Percentiles rank a stretch among this genome's conserved stretches.
Evolutionary conservation across 2,888 invertebrate species (phyloP).

Genomic region (Apeira syringaria): DNA sequence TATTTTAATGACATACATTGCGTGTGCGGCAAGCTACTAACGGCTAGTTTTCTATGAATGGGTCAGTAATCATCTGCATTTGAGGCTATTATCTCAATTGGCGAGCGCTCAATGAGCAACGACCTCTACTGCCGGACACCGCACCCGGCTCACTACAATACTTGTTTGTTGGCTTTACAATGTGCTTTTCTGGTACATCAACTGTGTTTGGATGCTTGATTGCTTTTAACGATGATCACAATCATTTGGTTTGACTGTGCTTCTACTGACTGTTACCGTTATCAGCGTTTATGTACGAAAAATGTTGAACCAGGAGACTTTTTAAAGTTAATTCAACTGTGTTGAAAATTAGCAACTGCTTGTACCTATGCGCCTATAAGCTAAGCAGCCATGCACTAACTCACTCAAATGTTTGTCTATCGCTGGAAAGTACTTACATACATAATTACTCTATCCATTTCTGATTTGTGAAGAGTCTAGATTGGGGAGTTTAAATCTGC

Average conservation of each 20-base stretch:
- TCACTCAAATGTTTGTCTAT: no score
- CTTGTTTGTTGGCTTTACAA: conserved; percentile 68
- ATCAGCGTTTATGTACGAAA: no score
- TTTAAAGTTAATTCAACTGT: no score
- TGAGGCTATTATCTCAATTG: conserved; percentile 81
- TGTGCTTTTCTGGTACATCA: conserved; percentile 57
- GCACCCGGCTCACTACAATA: conserved; percentile 65
- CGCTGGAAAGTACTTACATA: no score
- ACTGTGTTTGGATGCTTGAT: conserved; percentile 32
- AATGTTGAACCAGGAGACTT: no score
- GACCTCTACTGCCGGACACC: conserved; percentile 73
- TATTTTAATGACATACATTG: conserved; percentile 62
- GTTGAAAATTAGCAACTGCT: no score
- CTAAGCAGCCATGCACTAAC: no score
- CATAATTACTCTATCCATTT: no score
- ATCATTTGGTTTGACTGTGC: conserved; percentile 20
- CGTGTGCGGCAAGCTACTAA: conserved; percentile 50
- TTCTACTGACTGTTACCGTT: no score
- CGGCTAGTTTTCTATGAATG: conserved; percentile 75
- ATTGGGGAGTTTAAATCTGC: no score
- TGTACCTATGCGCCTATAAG: no score
- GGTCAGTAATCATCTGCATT: conserved; percentile 81
- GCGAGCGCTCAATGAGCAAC: conserved; percentile 70
- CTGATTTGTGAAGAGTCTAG: no score
- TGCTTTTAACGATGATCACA: conserved; percentile 8